Base-by-base conservation (phyloP, 2,113 vertebrate genomes). In the Balaenoptera acutorostrata region DNA sequence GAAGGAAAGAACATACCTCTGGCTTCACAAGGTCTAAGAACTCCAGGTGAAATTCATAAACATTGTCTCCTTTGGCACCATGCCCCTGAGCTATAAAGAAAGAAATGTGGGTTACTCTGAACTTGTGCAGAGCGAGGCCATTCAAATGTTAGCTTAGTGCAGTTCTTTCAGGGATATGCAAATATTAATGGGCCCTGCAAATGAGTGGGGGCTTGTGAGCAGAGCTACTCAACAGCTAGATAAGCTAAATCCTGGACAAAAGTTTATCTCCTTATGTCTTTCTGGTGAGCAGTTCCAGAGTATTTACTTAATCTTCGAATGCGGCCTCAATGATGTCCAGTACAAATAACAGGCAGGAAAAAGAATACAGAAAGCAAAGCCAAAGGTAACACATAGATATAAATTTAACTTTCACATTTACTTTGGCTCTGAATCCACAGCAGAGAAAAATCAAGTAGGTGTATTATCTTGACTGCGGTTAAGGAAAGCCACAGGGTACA, bases 51-150 rank as follows among this genome's bases (percentile, higher is more conserved):
- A 99, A 99, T 96, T 99, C 98, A 6, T 99, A 99, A 66, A 99
- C 98, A 86, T 99, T 99, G 96, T 99, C 99, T 88, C 99, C 99
- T 98, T 99, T 99, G 72, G 99, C 99, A 80, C 99, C 99, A 6
- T 99, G 99, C 64, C 99, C 99, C 89, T 99, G 99, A 86, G 99
- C 99, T 99, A 36, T 41, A 98, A 98, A 97, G 88, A 92, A 96
- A 97, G 57, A 96, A 95, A 31, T 0, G 49, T 21, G 0, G 66
- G 33, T 96, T 88, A 85, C 18, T 2, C 1, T 80, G 59, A 96
- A 59, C n/a, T 25, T 49, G 20, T 84, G 55, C 49, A 88, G 49
- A 88, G 33, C n/a, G 78, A 86, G 13, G 57, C 44, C 83, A 83
- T 25, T 49, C 66, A 18, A 29, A 94, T 17, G n/a, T 27, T 5